Evolutionary conservation across 2,113 vertebrate species (phyloP), one percentile per base, ranked within the genome.

Genomic region (Pollimyrus isidori): DNA sequence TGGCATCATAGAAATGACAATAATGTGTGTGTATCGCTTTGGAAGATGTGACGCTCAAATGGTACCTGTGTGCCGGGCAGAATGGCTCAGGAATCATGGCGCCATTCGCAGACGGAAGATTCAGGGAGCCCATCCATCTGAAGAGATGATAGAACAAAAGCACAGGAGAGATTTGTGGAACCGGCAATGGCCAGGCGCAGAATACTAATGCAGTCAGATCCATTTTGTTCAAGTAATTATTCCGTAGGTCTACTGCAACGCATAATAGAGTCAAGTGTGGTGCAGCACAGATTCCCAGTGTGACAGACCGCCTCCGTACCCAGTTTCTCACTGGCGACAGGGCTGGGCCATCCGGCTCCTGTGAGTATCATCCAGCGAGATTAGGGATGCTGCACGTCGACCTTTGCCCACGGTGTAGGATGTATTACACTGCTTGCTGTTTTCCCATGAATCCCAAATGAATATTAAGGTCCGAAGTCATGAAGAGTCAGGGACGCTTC

Each of bases 221-320:
- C 52, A 80, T 85, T 89, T 89, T 62, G 46, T 89, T 73, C 53
- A 7, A 42, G 26, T 56, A 89, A 89, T 84, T 89, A 89, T 89
- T 84, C 80, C 35, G 23, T 80, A 89, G 52, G 42, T 85, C 52
- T 85, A 10, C 80, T 23, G 52, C 42, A 45, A 15, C 30, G 49
- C 82, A 48, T 62, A 85, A 85, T 52, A 46, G 80, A 84, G 48
- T n/a, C 80, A 62, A 50, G 58, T 50, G 5, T 53, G 5, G 10
- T 48, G 11, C 88, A 56, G 49, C 19, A 21, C 30, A 50, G 21
- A 56, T 89, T 52, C 56, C 50, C 80, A 48, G 80, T 11, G 52
- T 62, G 39, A 17, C 39, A 89, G 88, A 21, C 35, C 48, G 19
- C 9, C 3, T 23, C 21, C 0, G 6, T 42, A 23, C 30, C 88